Evolutionary conservation across 92 coral and sea anemone genomes (phyloP), one percentile per base, ranked within the genome.

Genomic region (Porites evermanni): DNA sequence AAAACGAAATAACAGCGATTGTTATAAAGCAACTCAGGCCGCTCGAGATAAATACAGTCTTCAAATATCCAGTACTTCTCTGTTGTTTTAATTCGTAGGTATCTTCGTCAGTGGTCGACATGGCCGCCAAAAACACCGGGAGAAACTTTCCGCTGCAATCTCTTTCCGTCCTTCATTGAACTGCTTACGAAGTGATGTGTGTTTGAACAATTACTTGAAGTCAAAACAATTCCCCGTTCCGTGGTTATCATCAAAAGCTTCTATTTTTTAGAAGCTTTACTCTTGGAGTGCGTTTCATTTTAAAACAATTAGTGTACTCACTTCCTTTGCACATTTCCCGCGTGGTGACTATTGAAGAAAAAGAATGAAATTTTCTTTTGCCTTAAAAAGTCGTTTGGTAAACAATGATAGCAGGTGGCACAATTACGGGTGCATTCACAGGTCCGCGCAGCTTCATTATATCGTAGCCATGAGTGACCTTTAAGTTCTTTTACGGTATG

Each of bases 1-100:
- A 76, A 72, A 94, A 90, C n/a, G 98, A 93, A 77, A 94, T 93
- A 9, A 94, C 47, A 29, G 93, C 67, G 61, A 94, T 81, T 7
- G 98, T 94, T 8, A 90, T 64, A 3, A 94, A 16, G 72, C 98
- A 89, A 5, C 98, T 91, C 8, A 94, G 79, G 54, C 95, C 84
- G 53, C 98, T 94, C 8, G 98, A 85, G 20, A 94, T 72, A 0
- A 94, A 13, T 52, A 94, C 77, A 10, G 93, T 86, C 68, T 86
- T 92, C 21, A 92, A 79, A 54, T 85, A 86, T 32, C 80, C 72
- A 2, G 58, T 65, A 51, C 87, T 83, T 64, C 72, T 52, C 53
- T 83, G 64, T 64, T 64, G 72, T 65, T 74, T 83, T 7, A 74
- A 18, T n/a, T 60, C 80, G 29, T 64, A 83, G 72, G 67, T 74